phyloP scores from a whole-genome alignment of 2,888 invertebrate genomes.

The Allygus modestus region DNA sequence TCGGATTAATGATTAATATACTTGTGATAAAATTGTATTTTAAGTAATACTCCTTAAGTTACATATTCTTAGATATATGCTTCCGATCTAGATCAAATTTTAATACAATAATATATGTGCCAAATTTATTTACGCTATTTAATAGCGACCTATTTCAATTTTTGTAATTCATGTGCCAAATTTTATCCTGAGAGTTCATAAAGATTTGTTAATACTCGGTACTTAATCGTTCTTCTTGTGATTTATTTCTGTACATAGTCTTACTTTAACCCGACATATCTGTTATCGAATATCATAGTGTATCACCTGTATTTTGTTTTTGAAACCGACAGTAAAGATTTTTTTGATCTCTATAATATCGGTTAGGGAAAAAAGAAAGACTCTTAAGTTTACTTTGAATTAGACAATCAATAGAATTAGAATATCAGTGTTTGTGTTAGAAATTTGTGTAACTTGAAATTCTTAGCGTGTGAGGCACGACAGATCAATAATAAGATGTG shows the following conservation, averaged over 20 bases:
- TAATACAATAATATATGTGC: constrained; percentile 64
- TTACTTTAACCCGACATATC: constrained; percentile 43
- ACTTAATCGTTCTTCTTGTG: constrained; percentile 38
- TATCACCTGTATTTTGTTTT: constrained; percentile 30
- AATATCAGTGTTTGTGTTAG: constrained; percentile 61
- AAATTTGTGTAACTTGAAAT: constrained; percentile 60
- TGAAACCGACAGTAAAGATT: constrained; percentile 44
- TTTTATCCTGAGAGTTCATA: constrained; percentile 46
- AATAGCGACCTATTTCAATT: constrained; percentile 55
- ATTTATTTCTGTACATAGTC: constrained; percentile 50
- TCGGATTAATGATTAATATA: constrained; percentile 50
- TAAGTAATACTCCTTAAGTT: constrained; percentile 53
- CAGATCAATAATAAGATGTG: constrained; percentile 57
- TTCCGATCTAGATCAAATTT: constrained; percentile 51
- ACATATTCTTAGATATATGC: constrained; percentile 54
- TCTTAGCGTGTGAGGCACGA: constrained; percentile 53
- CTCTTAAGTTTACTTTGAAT: constrained; percentile 69
- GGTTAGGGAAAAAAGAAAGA: constrained; percentile 69
- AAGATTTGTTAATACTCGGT: constrained; percentile 22
- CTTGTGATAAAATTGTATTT: constrained; percentile 56
- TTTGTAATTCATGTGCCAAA: constrained; percentile 61
- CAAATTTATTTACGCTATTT: constrained; percentile 63
- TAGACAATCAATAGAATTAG: constrained; percentile 70
- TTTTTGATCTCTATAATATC: constrained; percentile 65
- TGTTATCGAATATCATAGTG: constrained; percentile 38